Conservation (phyloP, 2,797 vertebrate species). For the Botia kubotai region DNA sequence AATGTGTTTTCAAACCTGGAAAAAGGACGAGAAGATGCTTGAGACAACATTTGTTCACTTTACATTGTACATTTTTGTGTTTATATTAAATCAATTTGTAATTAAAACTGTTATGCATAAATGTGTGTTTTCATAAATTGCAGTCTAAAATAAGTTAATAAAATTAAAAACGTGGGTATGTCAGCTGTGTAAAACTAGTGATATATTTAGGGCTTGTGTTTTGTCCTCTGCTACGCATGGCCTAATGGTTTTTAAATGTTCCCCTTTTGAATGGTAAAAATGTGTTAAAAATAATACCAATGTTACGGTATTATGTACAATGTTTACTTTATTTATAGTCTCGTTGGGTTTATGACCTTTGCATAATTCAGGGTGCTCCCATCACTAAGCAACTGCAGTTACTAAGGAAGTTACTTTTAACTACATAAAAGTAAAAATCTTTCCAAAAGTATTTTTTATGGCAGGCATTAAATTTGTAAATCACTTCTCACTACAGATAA, state of each 20-base stretch:
- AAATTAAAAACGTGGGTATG: conserved; percentile 43
- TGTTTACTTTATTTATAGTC: neutral
- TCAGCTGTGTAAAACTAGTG: conserved; percentile 10
- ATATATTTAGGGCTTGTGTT: neutral
- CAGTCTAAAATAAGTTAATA: conserved; percentile 33
- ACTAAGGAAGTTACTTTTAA: too few relatives aligned
- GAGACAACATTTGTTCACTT: neutral
- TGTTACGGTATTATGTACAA: neutral
- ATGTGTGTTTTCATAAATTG: neutral
- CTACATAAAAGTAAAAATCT: too few relatives aligned
- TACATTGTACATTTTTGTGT: neutral
- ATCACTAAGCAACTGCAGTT: too few relatives aligned
- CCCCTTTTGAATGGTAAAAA: neutral
- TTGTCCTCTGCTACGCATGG: conserved; percentile 14
- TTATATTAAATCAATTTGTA: neutral
- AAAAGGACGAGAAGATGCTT: conserved; percentile 18
- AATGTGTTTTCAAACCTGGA: conserved; percentile 57
- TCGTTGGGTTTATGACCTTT: neutral
- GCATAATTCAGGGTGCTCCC: too few relatives aligned
- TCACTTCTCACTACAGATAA: too few relatives aligned
- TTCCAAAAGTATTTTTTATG: too few relatives aligned
- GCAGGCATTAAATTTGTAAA: too few relatives aligned
- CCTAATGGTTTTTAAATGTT: neutral
- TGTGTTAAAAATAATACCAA: neutral
- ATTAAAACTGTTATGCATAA: neutral